Evolutionary conservation across 2,797 vertebrate species (phyloP).

Genomic region (Muraenolepis orangiensis): DNA sequence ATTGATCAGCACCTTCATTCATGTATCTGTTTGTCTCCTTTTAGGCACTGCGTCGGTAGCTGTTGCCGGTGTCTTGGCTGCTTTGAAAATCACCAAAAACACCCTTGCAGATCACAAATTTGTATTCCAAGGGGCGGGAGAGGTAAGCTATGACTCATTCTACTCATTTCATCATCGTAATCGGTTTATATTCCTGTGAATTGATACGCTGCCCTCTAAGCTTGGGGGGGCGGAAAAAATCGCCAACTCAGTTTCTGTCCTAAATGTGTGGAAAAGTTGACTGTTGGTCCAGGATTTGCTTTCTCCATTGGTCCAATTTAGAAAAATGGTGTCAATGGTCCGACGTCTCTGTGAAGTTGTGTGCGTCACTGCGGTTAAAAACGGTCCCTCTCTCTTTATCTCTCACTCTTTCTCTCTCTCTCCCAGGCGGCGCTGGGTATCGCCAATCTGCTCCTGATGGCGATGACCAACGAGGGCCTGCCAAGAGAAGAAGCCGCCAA

Average conservation of each 20-base stretch:
- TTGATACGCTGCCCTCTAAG: too few relatives aligned
- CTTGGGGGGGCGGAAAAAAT: too few relatives aligned
- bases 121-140: conserved; percentile 97
- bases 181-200: background rate
- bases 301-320: background rate
- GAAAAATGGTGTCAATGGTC: background rate
- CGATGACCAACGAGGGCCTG: conserved; percentile 90
- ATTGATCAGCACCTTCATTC: background rate
- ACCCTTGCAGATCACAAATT: conserved; percentile 88
- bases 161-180: too few relatives aligned
- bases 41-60: conserved; percentile 94
- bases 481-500: conserved; percentile 79
- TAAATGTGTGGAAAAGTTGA: background rate
- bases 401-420: too few relatives aligned
- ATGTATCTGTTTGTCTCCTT: conserved; percentile 17
- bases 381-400: background rate
- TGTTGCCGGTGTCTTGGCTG: conserved; percentile 88
- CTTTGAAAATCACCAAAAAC: conserved; percentile 90
- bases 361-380: background rate
- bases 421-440: conserved; percentile 92
- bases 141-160: conserved; percentile 72
- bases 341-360: background rate
- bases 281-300: background rate
- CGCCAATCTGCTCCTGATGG: conserved; percentile 90
- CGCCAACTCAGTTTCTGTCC: too few relatives aligned